phyloP scores from a whole-genome alignment of 2,888 invertebrate species.

The Cylloceria caligata region DNA sequence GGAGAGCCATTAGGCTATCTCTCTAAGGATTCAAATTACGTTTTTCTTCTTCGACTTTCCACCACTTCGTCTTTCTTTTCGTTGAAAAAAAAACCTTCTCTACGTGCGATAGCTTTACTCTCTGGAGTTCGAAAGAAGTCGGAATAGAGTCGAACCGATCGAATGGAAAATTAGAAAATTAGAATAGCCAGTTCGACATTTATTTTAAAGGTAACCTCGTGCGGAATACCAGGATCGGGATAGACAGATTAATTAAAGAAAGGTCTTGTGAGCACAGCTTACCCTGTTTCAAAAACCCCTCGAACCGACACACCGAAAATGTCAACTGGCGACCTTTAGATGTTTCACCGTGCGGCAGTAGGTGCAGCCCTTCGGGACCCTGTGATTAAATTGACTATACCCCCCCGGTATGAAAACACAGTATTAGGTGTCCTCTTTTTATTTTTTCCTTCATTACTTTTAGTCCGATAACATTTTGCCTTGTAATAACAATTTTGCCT shows the following conservation, averaged over 20 bases:
- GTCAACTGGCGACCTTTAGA: conserved; percentile 76
- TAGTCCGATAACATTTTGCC: conserved; percentile 74
- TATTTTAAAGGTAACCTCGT: neutral
- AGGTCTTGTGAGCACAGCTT: conserved; percentile 69
- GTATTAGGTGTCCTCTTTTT: conserved; percentile 24
- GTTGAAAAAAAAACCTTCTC: conserved; percentile 28
- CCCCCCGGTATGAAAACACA: conserved; percentile 27
- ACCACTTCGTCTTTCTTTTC: conserved; percentile 53
- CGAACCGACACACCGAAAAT: conserved; percentile 67
- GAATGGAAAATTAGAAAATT: conserved; percentile 65
- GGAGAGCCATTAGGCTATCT: conserved; percentile 80
- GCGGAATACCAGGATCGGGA: neutral
- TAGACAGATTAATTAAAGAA: conserved; percentile 68
- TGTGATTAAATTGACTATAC: conserved; percentile 76
- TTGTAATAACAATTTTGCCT: conserved; percentile 32
- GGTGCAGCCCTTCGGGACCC: conserved; percentile 73
- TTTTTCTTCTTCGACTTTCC: conserved; percentile 71
- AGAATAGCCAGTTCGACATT: conserved; percentile 36
- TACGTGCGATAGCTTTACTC: neutral
- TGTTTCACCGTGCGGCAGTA: conserved; percentile 40
- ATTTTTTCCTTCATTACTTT: conserved; percentile 35
- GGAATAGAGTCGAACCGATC: conserved; percentile 48
- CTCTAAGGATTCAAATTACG: conserved; percentile 71
- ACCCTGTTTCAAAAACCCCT: neutral
- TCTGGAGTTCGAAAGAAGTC: neutral